Percentiles rank a stretch among this genome's conserved stretches.
These are phyloP conservation scores for Leistus spinibarbis DNA, from an alignment of 2,888 invertebrate genomes.

Conservation along the genomic window DNA sequence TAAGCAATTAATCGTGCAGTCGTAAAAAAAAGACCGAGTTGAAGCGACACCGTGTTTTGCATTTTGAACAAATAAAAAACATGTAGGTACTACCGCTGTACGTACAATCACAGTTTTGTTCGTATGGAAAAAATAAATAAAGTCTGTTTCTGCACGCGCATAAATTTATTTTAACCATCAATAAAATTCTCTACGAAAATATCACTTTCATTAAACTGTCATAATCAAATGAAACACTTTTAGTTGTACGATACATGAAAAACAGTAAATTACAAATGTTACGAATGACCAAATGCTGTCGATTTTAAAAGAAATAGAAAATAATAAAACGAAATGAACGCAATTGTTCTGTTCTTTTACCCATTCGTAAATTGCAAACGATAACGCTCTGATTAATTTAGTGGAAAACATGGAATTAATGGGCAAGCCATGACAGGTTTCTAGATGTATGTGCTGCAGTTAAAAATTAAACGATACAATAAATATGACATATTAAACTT, in stretches of 20 bases:
- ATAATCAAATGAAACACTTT: conserved; percentile 1
- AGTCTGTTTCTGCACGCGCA: conserved; percentile 5
- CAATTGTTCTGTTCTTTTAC: background rate
- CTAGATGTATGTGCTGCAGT: background rate
- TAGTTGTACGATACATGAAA: background rate
- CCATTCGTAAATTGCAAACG: background rate
- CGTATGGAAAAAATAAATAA: background rate
- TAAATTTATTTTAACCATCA: conserved; percentile 9
- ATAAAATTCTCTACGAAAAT: conserved; percentile 18
- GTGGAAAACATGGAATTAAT: background rate
- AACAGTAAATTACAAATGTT: background rate
- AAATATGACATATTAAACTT: too few species aligned
- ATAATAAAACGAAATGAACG: background rate
- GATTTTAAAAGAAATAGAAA: background rate
- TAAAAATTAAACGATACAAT: background rate
- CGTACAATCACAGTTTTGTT: background rate
- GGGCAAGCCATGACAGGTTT: background rate
- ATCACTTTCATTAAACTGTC: conserved; percentile 17
- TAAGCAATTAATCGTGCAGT: conserved; percentile 20
- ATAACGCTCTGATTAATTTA: background rate
- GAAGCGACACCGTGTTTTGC: conserved; percentile 9
- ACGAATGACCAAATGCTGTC: background rate
- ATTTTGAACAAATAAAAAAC: conserved; percentile 19
- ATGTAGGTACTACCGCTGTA: conserved; percentile 4
- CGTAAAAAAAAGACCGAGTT: background rate